Base-by-base conservation (phyloP, 1,140 invertebrate species). In the Anthonomus grandis region DNA sequence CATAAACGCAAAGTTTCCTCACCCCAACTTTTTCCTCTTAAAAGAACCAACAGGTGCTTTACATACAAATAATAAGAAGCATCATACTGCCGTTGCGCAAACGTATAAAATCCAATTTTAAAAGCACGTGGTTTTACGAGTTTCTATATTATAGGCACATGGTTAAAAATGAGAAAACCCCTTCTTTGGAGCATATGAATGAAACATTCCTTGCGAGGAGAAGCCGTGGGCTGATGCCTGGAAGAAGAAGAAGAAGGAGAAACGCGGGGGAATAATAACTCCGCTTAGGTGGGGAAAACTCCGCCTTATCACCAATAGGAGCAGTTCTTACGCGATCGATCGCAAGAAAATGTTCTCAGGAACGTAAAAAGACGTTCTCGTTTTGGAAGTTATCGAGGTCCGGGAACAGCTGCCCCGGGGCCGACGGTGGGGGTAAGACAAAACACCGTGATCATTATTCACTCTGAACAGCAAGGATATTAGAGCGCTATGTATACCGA, bases 281-380 rank as follows among this genome's bases (percentile, higher is more conserved):
- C n/a, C n/a, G n/a, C 44, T 48, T 50, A 60, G 66, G 59, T 62
- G 67, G 66, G 62, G 45, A 42, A 45, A 59, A 59, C 66, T 66
- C 65, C 71, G 71, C 71, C 71, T 67, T 64, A 47, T 46, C 34
- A 49, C 71, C 71, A 73, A 73, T 73, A 55, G 51, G 45, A 60
- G 41, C 52, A 44, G 39, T 57, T 59, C 47, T 50, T 24, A 19
- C 24, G 21, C 47, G 69, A 73, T 73, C 71, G 64, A 73, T 73
- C n/a, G 65, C 65, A 73, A 73, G 71, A 73, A 73, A 73, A 70
- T 64, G 60, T 69, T 73, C 71, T 73, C 63, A 73, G 71, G n/a
- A 69, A 65, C 59, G 69, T 70, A 73, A 73, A 73, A 73, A 73
- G 71, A 73, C 70, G 71, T 69, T 73, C 65, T 65, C 58, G 64